These are phyloP conservation scores for Ptychochromis oligacanthus DNA, from an alignment of 2,113 vertebrate species.

Conservation along the genomic window DNA sequence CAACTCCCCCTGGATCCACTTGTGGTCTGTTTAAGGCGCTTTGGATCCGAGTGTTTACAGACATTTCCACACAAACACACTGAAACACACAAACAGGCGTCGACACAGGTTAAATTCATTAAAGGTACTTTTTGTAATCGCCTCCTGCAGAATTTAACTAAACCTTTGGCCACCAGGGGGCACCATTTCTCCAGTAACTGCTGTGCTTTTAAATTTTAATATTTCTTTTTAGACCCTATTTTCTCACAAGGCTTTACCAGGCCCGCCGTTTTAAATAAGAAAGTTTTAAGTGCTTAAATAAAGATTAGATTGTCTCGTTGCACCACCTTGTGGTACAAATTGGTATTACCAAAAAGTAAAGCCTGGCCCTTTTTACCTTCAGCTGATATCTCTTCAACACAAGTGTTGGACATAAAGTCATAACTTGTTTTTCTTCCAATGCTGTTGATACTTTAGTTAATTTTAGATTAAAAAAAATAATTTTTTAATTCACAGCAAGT, in stretches of 20 bases:
- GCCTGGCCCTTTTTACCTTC: not conserved
- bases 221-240: not conserved
- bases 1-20: constrained; percentile 41
- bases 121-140: not conserved
- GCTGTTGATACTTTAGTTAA: not conserved
- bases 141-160: not conserved
- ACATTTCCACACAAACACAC: constrained; percentile 90
- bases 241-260: not conserved
- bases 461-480: too few species aligned
- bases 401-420: not conserved
- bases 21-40: constrained; percentile 57
- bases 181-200: fast-evolving
- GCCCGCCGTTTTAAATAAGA: not conserved
- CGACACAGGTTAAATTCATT: not conserved
- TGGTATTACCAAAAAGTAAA: not conserved
- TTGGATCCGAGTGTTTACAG: constrained; percentile 39
- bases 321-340: not conserved
- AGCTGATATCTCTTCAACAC: not conserved
- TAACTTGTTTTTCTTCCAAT: too few species aligned
- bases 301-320: not conserved
- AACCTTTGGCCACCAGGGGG: not conserved
- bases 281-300: not conserved
- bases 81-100: constrained; percentile 38
- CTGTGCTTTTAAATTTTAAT: not conserved
- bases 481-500: too few species aligned